A percentile compares a stretch with the other conserved stretches of the same genome.
Conservation (phyloP, 2,888 invertebrate species). For the Nephrocerus scutellatus region DNA sequence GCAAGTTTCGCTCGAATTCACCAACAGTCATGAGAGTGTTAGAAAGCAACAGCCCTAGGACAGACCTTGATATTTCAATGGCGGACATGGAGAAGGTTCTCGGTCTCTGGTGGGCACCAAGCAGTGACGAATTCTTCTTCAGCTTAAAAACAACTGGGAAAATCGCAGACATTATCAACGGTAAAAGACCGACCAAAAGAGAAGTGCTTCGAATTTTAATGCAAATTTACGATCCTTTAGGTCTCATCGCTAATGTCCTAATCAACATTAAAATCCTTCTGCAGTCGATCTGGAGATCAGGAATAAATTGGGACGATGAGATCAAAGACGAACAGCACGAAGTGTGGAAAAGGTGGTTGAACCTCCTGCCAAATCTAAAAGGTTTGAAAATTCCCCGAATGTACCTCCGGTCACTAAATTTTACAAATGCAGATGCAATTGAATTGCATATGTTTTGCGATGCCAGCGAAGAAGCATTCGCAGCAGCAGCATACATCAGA, state of each 20-base stretch:
- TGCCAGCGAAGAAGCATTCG: conserved; percentile 22
- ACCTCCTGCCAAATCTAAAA: conserved; percentile 6
- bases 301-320: conserved; percentile 19
- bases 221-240: conserved; percentile 21
- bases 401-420: conserved; percentile 18
- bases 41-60: conserved; percentile 8
- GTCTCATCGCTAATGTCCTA: conserved; percentile 11
- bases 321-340: conserved; percentile 9
- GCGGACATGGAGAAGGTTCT: conserved; percentile 17
- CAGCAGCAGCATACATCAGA: conserved; percentile 24
- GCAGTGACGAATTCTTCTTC: conserved; percentile 14
- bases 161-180: conserved; percentile 8
- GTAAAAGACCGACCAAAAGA: conserved; percentile 17
- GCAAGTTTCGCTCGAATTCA: conserved; percentile 22
- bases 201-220: conserved; percentile 18
- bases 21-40: conserved; percentile 8
- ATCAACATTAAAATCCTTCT: conserved; percentile 20
- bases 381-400: conserved; percentile 16
- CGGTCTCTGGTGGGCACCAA: conserved; percentile 18
- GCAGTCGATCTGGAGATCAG: conserved; percentile 19
- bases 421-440: neutral
- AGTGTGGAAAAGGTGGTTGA: conserved; percentile 14
- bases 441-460: conserved; percentile 16
- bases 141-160: conserved; percentile 16
- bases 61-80: conserved; percentile 15